Base-by-base conservation (phyloP, 1,140 invertebrate genomes). In the Aricia agestis region DNA sequence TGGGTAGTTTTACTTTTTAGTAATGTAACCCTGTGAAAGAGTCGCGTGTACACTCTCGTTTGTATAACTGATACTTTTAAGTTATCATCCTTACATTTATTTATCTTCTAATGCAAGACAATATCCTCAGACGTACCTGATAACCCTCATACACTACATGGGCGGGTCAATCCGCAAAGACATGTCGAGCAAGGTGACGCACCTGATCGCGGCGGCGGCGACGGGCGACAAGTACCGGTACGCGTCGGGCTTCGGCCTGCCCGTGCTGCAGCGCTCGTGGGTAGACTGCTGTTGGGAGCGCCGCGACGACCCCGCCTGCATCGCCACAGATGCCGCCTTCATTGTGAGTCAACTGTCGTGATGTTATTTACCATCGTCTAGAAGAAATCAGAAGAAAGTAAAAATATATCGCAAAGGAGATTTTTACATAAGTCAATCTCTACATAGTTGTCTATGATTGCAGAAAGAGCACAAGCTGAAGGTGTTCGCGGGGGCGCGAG, bases 131-230 rank as follows among this genome's bases (percentile, higher is more conserved):
- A 95, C 94, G 73, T 94, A 95, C 83, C 93, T 98, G 80, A 95
- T 97, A 74, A 95, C 95, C 78, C 93, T 97, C 82, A 96, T 98
- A 75, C 98, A 98, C 92, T 95, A 96, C 84, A 98, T 99, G 98
- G 97, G 97, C 74, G 98, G 98, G 17, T 98, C 96, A 80, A 96
- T 99, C 77, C 94, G 97, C 66, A 97, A 96, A 91, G 97, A 98
- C 78, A 95, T 98, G 93, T 95, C 94, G 70, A 93, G 94, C 18
- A 97, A 96, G 85, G 95, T 98, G 71, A 99, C 98, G 66, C 98
- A 99, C 93, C 93, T 99, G 58, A 97, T 99, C 76, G 97, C 98
- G 67, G 96, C 96, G 80, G 94, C 94, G 82, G 96, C 95, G 80
- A 95, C 95, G 59, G 97, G 98, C 72, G 95, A 97, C 79, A 99